Percentiles rank a stretch among this genome's conserved stretches.
phyloP scores from a whole-genome alignment of 2,113 vertebrate species.

The Psilopogon haemacephalus region DNA sequence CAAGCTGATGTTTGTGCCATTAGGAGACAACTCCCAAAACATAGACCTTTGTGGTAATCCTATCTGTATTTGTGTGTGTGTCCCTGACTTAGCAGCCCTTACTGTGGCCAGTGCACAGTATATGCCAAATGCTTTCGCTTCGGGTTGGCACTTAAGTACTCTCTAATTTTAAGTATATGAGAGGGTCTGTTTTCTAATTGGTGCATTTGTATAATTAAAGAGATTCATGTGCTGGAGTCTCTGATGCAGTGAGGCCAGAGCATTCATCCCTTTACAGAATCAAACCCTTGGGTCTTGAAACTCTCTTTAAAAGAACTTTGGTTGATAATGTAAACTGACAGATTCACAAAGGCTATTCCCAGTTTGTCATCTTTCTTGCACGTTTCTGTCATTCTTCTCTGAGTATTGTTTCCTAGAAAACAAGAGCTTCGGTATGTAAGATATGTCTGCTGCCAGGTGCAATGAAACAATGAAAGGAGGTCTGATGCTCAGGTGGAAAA shows the following conservation, averaged over 20 bases:
- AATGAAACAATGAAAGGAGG: conserved; percentile 27
- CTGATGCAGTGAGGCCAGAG: neutral
- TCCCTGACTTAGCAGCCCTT: neutral
- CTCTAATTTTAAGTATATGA: neutral
- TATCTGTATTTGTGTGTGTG: neutral
- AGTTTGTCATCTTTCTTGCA: neutral
- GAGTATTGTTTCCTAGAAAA: conserved; percentile 24
- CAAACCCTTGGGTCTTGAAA: neutral
- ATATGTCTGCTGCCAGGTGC: conserved; percentile 30
- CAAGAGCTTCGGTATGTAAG: neutral
- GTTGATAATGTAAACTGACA: conserved; percentile 17
- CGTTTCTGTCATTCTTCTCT: conserved; percentile 25
- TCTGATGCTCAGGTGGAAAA: conserved; percentile 32
- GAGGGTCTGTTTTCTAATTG: neutral
- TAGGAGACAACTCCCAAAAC: neutral
- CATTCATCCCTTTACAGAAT: neutral
- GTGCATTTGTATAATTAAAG: conserved; percentile 1
- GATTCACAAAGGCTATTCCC: conserved; percentile 25
- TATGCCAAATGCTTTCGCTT: neutral
- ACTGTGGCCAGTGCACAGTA: no score
- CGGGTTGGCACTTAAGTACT: neutral
- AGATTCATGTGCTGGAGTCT: neutral
- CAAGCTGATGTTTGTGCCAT: neutral
- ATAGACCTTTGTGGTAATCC: neutral
- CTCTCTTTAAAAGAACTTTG: neutral